Percentiles rank a stretch among this genome's conserved stretches.
These are phyloP conservation scores for Mus pahari DNA, from an alignment of 2,113 vertebrate species.

Conservation along the genomic window DNA sequence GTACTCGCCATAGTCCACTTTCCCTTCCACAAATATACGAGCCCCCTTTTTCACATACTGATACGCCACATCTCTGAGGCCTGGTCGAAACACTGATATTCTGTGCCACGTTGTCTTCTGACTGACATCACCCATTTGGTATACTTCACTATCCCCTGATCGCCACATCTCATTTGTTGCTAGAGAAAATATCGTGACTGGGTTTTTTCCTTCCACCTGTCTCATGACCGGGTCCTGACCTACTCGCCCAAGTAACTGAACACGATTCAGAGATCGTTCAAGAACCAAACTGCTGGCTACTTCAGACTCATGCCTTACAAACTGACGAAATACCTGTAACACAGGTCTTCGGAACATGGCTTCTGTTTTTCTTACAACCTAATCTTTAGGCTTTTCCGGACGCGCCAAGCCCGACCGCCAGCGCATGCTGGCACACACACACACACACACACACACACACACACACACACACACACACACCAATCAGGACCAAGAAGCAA, in stretches of 20 bases:
- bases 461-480: too few relatives aligned
- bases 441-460: too few relatives aligned
- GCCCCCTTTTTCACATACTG: constrained; percentile 98
- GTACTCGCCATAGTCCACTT: too few relatives aligned
- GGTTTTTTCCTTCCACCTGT: constrained; percentile 95
- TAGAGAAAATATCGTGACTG: constrained; percentile 97
- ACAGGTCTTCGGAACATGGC: too few relatives aligned
- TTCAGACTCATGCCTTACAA: constrained; percentile 89
- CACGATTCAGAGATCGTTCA: constrained; percentile 95
- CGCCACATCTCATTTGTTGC: constrained; percentile 99
- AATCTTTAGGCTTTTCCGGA: too few relatives aligned
- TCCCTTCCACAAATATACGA: too few relatives aligned
- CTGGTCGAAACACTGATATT: constrained; percentile 96
- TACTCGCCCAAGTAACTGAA: constrained; percentile 95
- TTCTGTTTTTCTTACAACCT: too few relatives aligned
- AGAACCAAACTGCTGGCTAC: constrained; percentile 87
- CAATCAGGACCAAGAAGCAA: too few relatives aligned
- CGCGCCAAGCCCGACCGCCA: too few relatives aligned
- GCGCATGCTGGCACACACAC: too few relatives aligned
- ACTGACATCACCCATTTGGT: constrained; percentile 92
- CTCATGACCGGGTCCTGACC: constrained; percentile 98
- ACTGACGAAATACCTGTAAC: constrained; percentile 92
- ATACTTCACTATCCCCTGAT: constrained; percentile 89
- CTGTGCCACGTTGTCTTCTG: constrained; percentile 99
- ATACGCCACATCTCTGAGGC: constrained; percentile 96